A percentile compares a stretch with the other conserved stretches of the same genome.
These are phyloP conservation scores for Mobula hypostoma DNA, from an alignment of 2,113 vertebrate species.

Conservation along the genomic window DNA sequence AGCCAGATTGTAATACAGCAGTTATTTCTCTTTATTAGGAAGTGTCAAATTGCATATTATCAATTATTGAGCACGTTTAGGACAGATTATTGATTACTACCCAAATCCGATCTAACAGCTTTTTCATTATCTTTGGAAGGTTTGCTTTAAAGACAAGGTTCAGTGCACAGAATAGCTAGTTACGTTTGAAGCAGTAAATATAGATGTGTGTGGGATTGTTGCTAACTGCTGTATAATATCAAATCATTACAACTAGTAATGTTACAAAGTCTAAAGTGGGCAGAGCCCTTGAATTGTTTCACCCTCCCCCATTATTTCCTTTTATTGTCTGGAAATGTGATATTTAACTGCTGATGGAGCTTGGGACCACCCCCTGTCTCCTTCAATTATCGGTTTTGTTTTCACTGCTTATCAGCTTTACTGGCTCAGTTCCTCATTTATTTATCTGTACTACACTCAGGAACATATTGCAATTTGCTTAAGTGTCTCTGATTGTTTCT, in stretches of 20 bases:
- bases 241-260: neutral
- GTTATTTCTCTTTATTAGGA: neutral
- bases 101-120: neutral
- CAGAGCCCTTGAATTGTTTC: neutral
- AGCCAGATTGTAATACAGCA: neutral
- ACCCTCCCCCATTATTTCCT: neutral
- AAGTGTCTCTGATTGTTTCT: neutral
- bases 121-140: neutral
- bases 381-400: constrained; percentile 20
- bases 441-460: constrained; percentile 3
- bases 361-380: neutral
- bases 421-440: neutral
- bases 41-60: neutral
- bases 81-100: neutral
- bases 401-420: neutral
- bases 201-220: neutral
- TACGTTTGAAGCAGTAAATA: neutral
- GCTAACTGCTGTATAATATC: neutral
- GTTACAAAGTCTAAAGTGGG: neutral
- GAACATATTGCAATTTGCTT: constrained; percentile 7
- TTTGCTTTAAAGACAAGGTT: neutral
- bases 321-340: neutral
- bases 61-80: neutral
- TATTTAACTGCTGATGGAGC: constrained; percentile 15
- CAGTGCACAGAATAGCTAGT: neutral